phyloP scores from a whole-genome alignment of 2,888 invertebrate species.

The Drosophila algonquin region DNA sequence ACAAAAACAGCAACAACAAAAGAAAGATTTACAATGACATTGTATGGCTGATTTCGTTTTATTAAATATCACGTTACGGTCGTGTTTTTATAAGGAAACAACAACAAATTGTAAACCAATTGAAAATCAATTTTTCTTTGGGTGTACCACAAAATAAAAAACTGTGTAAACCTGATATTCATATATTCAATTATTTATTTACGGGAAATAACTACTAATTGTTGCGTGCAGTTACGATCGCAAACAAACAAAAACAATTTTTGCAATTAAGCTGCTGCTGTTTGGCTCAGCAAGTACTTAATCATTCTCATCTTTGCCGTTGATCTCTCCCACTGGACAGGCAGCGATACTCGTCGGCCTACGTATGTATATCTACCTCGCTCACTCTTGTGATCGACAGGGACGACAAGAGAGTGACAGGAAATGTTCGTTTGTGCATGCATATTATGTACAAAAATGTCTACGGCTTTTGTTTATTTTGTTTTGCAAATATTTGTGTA shows the following conservation, averaged over 20 bases:
- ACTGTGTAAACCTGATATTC: conserved; percentile 14
- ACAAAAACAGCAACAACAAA: conserved; percentile 2
- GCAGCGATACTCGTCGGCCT: background rate
- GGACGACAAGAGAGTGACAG: background rate
- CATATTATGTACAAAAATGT: background rate
- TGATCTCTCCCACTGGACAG: background rate
- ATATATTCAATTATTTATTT: background rate
- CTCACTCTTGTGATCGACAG: background rate
- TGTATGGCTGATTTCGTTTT: conserved; percentile 42
- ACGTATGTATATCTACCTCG: background rate
- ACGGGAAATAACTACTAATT: background rate
- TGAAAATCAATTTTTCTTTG: conserved; percentile 10
- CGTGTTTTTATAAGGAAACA: conserved; percentile 35
- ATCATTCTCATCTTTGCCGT: background rate
- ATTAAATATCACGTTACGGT: conserved; percentile 12
- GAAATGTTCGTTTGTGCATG: background rate
- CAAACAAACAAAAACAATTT: background rate
- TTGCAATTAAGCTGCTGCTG: background rate
- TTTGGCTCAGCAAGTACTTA: background rate
- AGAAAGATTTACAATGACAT: conserved; percentile 36
- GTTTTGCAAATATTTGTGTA: background rate
- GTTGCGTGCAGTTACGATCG: background rate
- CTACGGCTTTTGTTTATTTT: background rate
- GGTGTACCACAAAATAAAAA: conserved; percentile 22
- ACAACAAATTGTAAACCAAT: conserved; percentile 21